A percentile compares a stretch with the other conserved stretches of the same genome.
Evolutionary conservation across 2,888 invertebrate genomes (phyloP).

Genomic region (Chymomyza amoena): DNA sequence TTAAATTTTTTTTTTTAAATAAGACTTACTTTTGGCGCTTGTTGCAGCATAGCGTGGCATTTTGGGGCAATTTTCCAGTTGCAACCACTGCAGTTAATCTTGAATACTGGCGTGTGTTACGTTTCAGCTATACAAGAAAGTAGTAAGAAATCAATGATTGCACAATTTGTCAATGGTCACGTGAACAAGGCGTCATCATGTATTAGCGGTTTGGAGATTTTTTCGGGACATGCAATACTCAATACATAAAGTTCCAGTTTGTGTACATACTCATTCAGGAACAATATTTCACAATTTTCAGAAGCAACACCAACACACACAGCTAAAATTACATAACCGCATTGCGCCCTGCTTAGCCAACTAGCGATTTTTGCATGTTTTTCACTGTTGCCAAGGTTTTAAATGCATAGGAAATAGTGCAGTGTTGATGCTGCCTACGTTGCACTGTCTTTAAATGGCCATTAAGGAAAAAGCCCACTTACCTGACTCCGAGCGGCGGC

Average conservation of each 20-base stretch:
- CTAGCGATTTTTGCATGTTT: background rate
- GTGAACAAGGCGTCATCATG: background rate
- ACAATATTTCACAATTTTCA: slow-evolving; percentile 23
- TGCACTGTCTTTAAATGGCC: no score
- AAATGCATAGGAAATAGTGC: background rate
- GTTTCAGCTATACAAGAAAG: slow-evolving; percentile 57
- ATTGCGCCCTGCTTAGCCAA: slow-evolving; percentile 23
- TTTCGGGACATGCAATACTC: slow-evolving; percentile 31
- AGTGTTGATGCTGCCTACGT: background rate
- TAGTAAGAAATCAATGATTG: slow-evolving; percentile 55
- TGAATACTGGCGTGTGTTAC: slow-evolving; percentile 71
- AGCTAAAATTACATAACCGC: slow-evolving; percentile 71
- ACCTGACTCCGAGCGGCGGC: slow-evolving; percentile 70
- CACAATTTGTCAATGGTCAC: slow-evolving; percentile 51
- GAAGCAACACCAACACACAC: slow-evolving; percentile 38
- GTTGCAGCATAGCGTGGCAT: slow-evolving; percentile 37
- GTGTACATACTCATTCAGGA: background rate
- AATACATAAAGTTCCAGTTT: background rate
- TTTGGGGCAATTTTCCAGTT: slow-evolving; percentile 47
- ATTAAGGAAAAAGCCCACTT: slow-evolving; percentile 41
- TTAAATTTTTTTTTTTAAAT: background rate
- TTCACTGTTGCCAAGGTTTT: background rate
- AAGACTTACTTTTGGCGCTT: slow-evolving; percentile 48
- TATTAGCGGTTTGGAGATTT: slow-evolving; percentile 24
- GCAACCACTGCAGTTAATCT: slow-evolving; percentile 56